A percentile compares a stretch with the other conserved stretches of the same genome.
These are phyloP conservation scores for Lycodopsis pacificus DNA, from an alignment of 2,797 vertebrate species.

Conservation along the genomic window DNA sequence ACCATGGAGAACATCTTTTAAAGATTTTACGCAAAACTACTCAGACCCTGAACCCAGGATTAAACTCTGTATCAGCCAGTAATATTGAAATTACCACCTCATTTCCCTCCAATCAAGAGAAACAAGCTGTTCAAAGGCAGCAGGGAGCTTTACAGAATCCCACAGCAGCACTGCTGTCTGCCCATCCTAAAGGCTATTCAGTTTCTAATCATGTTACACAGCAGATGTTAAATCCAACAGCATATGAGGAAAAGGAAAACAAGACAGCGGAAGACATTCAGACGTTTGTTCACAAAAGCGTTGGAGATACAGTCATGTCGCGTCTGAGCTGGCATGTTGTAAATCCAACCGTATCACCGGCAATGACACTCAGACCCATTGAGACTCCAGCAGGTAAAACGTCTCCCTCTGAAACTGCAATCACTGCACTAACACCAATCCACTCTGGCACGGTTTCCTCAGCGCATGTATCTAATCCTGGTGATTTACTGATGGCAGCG, in stretches of 20 bases:
- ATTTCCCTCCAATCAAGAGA: constrained; percentile 52
- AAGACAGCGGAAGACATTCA: constrained; percentile 33
- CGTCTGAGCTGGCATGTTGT: constrained; percentile 33
- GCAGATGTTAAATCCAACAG: constrained; percentile 53
- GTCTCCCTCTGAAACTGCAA: constrained; percentile 53
- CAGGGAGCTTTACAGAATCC: constrained; percentile 52
- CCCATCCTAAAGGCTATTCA: constrained; percentile 51
- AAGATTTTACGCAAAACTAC: constrained; percentile 32
- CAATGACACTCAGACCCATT: constrained; percentile 14
- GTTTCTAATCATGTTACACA: constrained; percentile 66
- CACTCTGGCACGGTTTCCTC: constrained; percentile 47
- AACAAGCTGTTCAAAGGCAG: constrained; percentile 60
- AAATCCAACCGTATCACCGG: constrained; percentile 48
- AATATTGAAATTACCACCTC: constrained; percentile 53
- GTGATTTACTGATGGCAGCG: constrained; percentile 72
- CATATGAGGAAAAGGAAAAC: constrained; percentile 37
- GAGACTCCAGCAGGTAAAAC: constrained; percentile 44
- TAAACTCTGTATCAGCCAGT: constrained; percentile 35
- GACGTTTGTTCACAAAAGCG: constrained; percentile 26
- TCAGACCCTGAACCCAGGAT: constrained; percentile 24
- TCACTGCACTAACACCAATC: constrained; percentile 49
- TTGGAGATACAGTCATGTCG: constrained; percentile 19
- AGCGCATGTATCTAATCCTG: constrained; percentile 64
- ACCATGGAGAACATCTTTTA: constrained; percentile 30
- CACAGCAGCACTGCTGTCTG: constrained; percentile 58